A percentile compares a stretch with the other conserved stretches of the same genome.
These are phyloP conservation scores for Dryoscopus gambensis DNA, from an alignment of 2,113 vertebrate genomes.

Conservation along the genomic window DNA sequence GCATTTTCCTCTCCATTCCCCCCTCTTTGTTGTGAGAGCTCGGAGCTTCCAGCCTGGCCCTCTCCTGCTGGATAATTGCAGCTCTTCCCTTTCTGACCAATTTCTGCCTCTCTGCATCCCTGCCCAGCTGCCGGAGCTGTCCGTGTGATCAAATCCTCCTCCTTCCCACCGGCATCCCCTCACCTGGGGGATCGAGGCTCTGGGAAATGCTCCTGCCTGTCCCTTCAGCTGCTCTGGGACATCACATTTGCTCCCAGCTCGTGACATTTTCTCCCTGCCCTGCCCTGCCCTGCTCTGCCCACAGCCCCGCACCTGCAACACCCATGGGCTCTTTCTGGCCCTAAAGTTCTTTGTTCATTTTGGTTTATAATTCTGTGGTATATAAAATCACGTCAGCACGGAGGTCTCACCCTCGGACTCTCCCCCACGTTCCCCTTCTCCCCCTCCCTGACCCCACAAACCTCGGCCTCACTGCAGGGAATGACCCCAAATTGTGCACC, in stretches of 20 bases:
- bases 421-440: background rate
- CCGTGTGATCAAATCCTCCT: background rate
- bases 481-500: fast-evolving
- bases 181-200: background rate
- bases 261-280: background rate
- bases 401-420: background rate
- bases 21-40: background rate
- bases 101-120: background rate
- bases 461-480: background rate
- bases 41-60: background rate
- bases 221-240: background rate
- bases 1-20: background rate
- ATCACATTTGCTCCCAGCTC: background rate
- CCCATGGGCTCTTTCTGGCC: background rate
- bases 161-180: background rate
- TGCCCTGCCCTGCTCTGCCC: background rate
- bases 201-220: background rate
- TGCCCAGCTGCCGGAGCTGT: background rate
- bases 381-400: background rate
- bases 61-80: background rate
- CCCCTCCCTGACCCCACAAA: background rate
- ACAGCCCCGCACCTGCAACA: background rate
- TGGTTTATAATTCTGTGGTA: background rate
- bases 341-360: background rate
- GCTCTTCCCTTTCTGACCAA: background rate